phyloP scores from a whole-genome alignment of 64 coral and sea anemone genomes.

The Dendrophyllia cribrosa region DNA sequence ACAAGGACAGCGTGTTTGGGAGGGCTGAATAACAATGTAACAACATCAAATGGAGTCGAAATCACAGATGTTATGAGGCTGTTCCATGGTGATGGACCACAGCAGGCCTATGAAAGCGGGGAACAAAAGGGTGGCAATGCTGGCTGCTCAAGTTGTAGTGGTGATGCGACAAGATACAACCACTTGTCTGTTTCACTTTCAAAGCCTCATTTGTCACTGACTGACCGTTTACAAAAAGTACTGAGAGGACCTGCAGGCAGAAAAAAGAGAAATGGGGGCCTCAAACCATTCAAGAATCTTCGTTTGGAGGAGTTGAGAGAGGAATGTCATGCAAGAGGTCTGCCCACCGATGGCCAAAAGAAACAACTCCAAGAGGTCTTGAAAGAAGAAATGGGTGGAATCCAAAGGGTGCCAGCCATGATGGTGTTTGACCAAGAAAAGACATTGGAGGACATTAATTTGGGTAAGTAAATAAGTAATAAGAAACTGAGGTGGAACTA shows the following conservation, averaged over 20 bases:
- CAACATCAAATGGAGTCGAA: conserved; percentile 47
- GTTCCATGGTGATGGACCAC: conserved; percentile 16
- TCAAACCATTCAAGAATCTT: too few species aligned
- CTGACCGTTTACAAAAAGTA: conserved; percentile 58
- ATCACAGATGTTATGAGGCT: conserved; percentile 58
- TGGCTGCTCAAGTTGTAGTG: conserved; percentile 65
- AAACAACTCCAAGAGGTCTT: too few species aligned
- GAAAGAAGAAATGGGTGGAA: too few species aligned
- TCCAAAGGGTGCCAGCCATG: too few species aligned
- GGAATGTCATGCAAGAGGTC: too few species aligned
- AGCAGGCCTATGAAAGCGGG: background rate
- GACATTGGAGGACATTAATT: conserved; percentile 27
- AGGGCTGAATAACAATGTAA: background rate
- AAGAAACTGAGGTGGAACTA: background rate
- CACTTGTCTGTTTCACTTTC: conserved; percentile 52
- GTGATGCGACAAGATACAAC: conserved; percentile 70
- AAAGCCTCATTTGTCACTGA: conserved; percentile 58
- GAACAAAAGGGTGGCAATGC: conserved; percentile 62
- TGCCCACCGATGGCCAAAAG: too few species aligned
- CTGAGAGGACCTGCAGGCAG: conserved; percentile 53
- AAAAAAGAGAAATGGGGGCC: background rate
- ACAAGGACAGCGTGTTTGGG: conserved; percentile 40
- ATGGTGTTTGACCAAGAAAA: too few species aligned
- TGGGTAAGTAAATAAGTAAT: background rate
- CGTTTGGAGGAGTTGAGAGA: too few species aligned